Percentiles rank a stretch among this genome's conserved stretches.
Evolutionary conservation across 2,888 invertebrate genomes (phyloP).

Genomic region (Oxycera nigricornis): DNA sequence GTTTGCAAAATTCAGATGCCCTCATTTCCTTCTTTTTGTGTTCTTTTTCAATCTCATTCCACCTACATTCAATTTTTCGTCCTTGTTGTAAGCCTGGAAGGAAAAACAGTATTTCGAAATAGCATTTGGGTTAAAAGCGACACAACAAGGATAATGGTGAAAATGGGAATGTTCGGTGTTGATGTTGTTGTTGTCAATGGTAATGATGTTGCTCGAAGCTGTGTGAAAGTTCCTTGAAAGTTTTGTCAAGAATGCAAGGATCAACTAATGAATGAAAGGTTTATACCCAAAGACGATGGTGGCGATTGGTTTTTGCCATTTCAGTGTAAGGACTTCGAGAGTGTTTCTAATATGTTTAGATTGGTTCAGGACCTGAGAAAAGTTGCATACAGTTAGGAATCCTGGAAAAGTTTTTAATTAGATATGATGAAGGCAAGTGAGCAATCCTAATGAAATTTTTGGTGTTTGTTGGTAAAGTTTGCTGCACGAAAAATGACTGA

Average conservation of each 20-base stretch:
- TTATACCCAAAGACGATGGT: neutral
- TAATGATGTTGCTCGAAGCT: neutral
- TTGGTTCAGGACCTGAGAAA: neutral
- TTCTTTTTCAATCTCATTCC: neutral
- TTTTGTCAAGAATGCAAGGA: neutral
- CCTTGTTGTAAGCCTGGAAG: neutral
- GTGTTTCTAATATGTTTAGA: neutral
- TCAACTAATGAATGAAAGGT: neutral
- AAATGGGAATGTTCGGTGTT: neutral
- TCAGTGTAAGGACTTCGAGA: neutral
- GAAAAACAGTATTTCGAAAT: neutral
- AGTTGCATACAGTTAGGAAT: too few species aligned
- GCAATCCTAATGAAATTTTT: too few species aligned
- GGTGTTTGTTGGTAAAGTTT: too few species aligned
- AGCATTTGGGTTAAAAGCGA: slow-evolving; percentile 5
- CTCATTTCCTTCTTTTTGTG: neutral
- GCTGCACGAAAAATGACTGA: too few species aligned
- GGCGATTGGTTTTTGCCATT: neutral
- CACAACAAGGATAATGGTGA: neutral
- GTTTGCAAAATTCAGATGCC: slow-evolving; percentile 29
- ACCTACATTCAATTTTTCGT: neutral
- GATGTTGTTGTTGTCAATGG: neutral
- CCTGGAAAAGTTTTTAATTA: too few species aligned
- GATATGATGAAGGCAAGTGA: too few species aligned
- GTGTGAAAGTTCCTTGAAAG: neutral